Evolutionary conservation across 2,888 invertebrate species (phyloP), one percentile per base, ranked within the genome.

Genomic region (Arge pagana): DNA sequence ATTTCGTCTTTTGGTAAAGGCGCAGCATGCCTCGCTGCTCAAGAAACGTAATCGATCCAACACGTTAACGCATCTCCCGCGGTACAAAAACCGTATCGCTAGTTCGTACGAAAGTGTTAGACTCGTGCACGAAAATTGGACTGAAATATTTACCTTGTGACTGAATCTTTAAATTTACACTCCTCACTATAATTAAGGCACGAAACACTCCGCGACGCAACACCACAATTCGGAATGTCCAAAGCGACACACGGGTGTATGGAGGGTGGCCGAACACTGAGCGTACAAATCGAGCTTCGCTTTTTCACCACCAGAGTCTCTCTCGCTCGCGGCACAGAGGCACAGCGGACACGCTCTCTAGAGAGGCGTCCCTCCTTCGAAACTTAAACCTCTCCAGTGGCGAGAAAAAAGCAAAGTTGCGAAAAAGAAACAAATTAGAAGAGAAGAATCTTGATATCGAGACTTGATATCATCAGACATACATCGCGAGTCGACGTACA

Each of bases 1-100:
- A n/a, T n/a, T n/a, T n/a, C n/a, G n/a, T n/a, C n/a, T n/a, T n/a
- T n/a, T 19, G 15, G 6, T 23, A 23, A 39, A 23, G 15, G 45
- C 31, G 33, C 45, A 24, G 31, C 45, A 35, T 33, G 50, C 23
- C 40, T 40, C 16, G 24, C 54, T 28, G 62, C 64, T 65, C 61
- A 62, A 68, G 65, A 59, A 67, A 65, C 63, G 60, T 62, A 68
- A 72, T 71, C 72, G 72, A 72, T 72, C 71, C 69, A 69, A 68
- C 68, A 66, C 61, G 66, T 56, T 65, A 63, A 65, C 61, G 58
- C 58, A 64, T 65, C 60, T 61, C 63, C 56, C 58, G 60, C 57
- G 55, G 57, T 62, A 61, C 61, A 63, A 53, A 61, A 60, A 59
- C 59, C 58, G 53, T 48, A 24, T 11, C 28, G 11, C 21, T 33